These are phyloP conservation scores for Amphimedon queenslandica DNA, from an alignment of 37 sponge, comb jelly and placozoan genomes.

Conservation along the genomic window DNA sequence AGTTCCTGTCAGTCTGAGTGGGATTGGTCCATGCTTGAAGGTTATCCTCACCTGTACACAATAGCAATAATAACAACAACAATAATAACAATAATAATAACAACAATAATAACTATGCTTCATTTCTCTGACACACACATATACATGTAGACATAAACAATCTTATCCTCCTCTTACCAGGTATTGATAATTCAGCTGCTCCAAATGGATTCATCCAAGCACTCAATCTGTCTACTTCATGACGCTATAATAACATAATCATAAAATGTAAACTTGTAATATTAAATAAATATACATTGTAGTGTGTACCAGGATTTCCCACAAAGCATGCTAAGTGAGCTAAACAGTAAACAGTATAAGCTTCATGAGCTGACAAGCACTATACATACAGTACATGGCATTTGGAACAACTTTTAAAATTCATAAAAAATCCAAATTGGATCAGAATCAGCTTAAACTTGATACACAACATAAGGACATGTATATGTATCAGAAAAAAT, in stretches of 20 bases:
- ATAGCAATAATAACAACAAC: background rate
- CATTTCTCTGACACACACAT: background rate
- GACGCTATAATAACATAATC: slow-evolving; percentile 20
- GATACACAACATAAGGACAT: too few species aligned
- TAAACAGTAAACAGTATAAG: background rate
- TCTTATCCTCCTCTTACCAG: slow-evolving; percentile 21
- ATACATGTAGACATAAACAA: too few species aligned
- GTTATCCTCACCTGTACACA: slow-evolving; percentile 57
- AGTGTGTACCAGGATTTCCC: background rate
- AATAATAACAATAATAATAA: background rate
- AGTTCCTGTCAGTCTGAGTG: slow-evolving; percentile 48
- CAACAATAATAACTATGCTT: background rate
- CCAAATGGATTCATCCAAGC: slow-evolving; percentile 57
- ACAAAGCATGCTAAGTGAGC: too few species aligned
- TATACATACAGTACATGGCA: too few species aligned
- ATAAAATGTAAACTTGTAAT: background rate
- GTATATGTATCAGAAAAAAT: too few species aligned
- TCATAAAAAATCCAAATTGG: too few species aligned
- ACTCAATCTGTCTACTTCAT: slow-evolving; percentile 69
- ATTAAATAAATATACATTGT: background rate
- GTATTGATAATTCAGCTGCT: slow-evolving; percentile 20
- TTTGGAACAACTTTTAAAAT: too few species aligned
- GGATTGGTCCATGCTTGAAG: slow-evolving; percentile 53
- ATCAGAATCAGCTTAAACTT: too few species aligned
- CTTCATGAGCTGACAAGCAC: too few species aligned